Percentiles rank a stretch among this genome's conserved stretches.
Evolutionary conservation across 1,140 invertebrate genomes (phyloP).

Genomic region (Eurosta solidaginis): DNA sequence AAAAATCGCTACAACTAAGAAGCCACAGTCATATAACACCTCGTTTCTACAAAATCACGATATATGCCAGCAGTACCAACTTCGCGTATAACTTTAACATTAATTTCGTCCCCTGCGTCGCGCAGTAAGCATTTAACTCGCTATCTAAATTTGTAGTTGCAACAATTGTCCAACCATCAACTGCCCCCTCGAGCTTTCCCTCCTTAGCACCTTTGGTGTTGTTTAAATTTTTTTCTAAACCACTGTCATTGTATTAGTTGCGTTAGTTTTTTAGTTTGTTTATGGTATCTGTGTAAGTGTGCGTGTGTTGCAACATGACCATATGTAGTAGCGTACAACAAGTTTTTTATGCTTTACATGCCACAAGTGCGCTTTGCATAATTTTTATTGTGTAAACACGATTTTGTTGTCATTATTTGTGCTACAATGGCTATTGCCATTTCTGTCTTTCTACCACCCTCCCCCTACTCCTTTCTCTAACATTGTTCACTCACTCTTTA

Average conservation of each 20-base stretch:
- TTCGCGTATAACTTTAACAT: no score
- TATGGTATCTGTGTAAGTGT: not conserved
- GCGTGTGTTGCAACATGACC: not conserved
- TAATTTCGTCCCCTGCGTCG: no score
- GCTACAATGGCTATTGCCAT: slow-evolving; percentile 7
- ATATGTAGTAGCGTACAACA: not conserved
- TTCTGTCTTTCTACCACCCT: not conserved
- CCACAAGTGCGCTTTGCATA: slow-evolving; percentile 31
- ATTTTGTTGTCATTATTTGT: slow-evolving; percentile 20
- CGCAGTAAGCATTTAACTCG: not conserved
- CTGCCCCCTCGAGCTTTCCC: not conserved
- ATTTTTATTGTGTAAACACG: slow-evolving; percentile 28
- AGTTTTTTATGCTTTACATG: slow-evolving; percentile 17
- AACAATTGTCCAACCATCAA: not conserved
- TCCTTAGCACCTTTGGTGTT: not conserved
- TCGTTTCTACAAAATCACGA: no score
- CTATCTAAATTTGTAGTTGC: no score
- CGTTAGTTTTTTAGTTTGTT: not conserved
- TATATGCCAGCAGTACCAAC: no score
- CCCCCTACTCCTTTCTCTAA: not conserved
- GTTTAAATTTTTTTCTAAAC: not conserved
- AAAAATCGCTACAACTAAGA: no score
- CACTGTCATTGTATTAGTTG: not conserved
- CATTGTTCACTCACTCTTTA: not conserved
- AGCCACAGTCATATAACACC: no score